Evolutionary conservation across 2,797 vertebrate species (phyloP), one percentile per base, ranked within the genome.

Genomic region (Anguilla megastoma): DNA sequence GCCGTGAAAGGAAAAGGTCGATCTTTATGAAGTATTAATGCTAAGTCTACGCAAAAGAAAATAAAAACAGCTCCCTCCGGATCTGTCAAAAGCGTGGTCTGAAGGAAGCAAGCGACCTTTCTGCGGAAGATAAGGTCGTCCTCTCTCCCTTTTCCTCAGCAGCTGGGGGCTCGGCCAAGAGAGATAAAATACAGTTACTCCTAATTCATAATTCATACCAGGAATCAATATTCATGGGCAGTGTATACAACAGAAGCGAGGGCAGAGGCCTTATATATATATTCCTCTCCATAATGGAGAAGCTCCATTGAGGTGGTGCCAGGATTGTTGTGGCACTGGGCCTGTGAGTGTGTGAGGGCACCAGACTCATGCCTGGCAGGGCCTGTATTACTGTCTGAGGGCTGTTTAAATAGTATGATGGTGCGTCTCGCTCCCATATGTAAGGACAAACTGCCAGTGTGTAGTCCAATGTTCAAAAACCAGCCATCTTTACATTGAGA

Each of bases 201-300:
- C 12, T 85, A 74, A 84, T 88, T 85, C 82, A 84, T 58, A 88
- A 85, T 76, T 63, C 48, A 76, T 88, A 24, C 48, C 56, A 3
- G n/a, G 50, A 14, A 58, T 85, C 52, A 88, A 85, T 71, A 85
- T 85, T 88, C 60, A 18, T 56, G 50, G 52, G 50, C 63, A 74
- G 54, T 48, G 54, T 24, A 10, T 33, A 66, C 87, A 36, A 21
- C 76, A 82, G 41, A 50, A 74, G 14, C 63, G 36, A 54, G 18
- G 48, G 63, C 21, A 87, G 45, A 54, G 33, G 82, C 50, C 54
- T 80, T 80, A 27, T 18, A 87, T 33, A 24, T 33, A 24, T 1
- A 41, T 45, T 45, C 74, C 52, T 58, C 50, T 74, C 14, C 18
- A 9, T n/a, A 82, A 48, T 50, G 21, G 79, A 82, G 56, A n/a